Conservation (phyloP, 2,113 vertebrate species). For the Argyrosomus japonicus region DNA sequence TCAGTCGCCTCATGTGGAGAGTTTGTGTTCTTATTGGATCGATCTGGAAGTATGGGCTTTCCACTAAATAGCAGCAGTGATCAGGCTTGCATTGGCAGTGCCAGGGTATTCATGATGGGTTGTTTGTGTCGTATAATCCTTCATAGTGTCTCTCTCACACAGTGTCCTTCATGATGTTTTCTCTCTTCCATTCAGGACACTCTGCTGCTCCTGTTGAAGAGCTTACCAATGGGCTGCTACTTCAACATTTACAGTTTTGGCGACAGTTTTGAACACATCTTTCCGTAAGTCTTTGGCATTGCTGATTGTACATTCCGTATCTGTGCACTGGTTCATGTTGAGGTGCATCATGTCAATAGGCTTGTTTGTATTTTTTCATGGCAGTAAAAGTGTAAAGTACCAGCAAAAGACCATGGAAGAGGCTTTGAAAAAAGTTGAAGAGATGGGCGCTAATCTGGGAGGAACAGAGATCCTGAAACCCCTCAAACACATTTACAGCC, state of each 20-base stretch:
- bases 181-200: conserved; percentile 79
- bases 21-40: conserved; percentile 1
- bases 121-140: not conserved
- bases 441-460: conserved; percentile 80
- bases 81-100: conserved; percentile 83
- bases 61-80: no score
- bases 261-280: no score
- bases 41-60: conserved; percentile 69
- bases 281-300: no score
- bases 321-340: no score
- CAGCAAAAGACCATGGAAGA: conserved; percentile 83
- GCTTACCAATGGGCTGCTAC: conserved; percentile 77
- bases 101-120: conserved; percentile 79
- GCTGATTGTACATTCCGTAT: no score
- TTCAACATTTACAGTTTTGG: no score
- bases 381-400: conserved; percentile 87
- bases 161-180: not conserved
- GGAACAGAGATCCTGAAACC: conserved; percentile 88
- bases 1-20: not conserved
- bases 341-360: no score
- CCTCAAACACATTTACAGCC: conserved; percentile 83
- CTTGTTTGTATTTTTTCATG: not conserved
- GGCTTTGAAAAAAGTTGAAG: conserved; percentile 79
- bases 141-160: not conserved
- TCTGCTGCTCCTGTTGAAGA: conserved; percentile 87